Percentiles rank a stretch among this genome's conserved stretches.
phyloP scores from a whole-genome alignment of 2,797 vertebrate genomes.

The Psittacula derbiana region DNA sequence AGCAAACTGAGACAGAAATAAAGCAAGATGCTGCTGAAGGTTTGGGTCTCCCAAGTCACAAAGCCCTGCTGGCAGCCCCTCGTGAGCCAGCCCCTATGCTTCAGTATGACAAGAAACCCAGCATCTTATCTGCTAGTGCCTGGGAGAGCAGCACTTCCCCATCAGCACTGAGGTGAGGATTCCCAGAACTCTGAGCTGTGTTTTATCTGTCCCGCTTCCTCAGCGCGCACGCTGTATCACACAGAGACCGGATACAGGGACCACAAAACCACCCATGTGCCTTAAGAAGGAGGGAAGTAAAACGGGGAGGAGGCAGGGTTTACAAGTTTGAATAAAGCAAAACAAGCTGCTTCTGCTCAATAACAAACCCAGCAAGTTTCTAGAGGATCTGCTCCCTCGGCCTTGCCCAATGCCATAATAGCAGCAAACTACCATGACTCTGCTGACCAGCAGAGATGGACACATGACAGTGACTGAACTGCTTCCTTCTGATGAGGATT shows the following conservation, averaged over 20 bases:
- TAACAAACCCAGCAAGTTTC: not conserved
- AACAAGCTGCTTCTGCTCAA: not conserved
- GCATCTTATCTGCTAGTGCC: slow-evolving; percentile 35
- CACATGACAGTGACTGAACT: not conserved
- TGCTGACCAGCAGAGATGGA: not conserved
- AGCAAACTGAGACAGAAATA: not conserved
- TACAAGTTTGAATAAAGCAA: not conserved
- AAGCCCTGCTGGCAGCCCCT: not conserved
- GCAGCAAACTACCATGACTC: not conserved
- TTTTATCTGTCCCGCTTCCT: slow-evolving; percentile 50
- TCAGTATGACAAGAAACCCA: not conserved
- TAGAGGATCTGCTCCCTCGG: not conserved
- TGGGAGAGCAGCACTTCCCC: slow-evolving; percentile 11
- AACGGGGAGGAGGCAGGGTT: not conserved
- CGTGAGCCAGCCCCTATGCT: not conserved
- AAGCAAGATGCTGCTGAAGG: not conserved
- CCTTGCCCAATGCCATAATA: not conserved
- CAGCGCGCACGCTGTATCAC: not conserved
- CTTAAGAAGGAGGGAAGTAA: not conserved
- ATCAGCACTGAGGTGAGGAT: slow-evolving; percentile 28
- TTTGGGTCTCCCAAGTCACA: not conserved
- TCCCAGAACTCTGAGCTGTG: slow-evolving; percentile 47
- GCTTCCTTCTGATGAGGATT: not conserved
- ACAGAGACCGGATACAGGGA: slow-evolving; percentile 1
- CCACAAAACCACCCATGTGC: slow-evolving; percentile 31